These are phyloP conservation scores for Gadopsis bispinosus DNA, from an alignment of 2,797 vertebrate species.

Conservation along the genomic window DNA sequence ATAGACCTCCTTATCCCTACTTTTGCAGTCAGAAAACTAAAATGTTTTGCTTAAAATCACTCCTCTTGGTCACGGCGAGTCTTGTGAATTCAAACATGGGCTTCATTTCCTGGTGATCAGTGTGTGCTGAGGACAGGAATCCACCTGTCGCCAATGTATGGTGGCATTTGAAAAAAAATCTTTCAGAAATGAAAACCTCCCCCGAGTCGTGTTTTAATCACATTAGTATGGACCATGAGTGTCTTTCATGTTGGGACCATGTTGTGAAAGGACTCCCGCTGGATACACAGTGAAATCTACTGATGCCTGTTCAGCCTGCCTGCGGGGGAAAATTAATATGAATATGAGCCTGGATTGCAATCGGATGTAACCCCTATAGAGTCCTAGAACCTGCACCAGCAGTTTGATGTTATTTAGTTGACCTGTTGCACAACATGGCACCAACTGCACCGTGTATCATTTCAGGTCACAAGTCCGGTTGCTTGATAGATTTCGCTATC, in stretches of 20 bases:
- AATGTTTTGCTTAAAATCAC: neutral
- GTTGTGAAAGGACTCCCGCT: neutral
- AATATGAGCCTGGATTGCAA: neutral
- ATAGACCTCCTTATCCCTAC: neutral
- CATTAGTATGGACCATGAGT: neutral
- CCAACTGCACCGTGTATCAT: neutral
- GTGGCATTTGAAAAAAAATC: neutral
- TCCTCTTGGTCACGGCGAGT: neutral
- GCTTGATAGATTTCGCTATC: neutral
- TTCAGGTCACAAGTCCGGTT: neutral
- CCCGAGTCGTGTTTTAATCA: conserved; percentile 10
- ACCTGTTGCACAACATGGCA: neutral
- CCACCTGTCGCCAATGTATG: neutral
- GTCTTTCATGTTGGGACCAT: neutral
- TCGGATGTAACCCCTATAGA: neutral
- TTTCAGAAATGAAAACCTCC: conserved; percentile 2
- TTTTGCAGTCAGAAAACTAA: neutral
- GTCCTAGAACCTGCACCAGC: too few species aligned
- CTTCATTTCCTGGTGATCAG: neutral
- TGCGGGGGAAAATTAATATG: neutral
- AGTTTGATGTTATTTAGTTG: neutral
- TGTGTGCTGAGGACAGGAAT: neutral
- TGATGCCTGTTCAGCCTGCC: too few species aligned
- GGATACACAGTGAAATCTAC: neutral
- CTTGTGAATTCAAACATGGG: neutral